Evolutionary conservation across 2,888 invertebrate species (phyloP).

Genomic region (Eudemis profundana): DNA sequence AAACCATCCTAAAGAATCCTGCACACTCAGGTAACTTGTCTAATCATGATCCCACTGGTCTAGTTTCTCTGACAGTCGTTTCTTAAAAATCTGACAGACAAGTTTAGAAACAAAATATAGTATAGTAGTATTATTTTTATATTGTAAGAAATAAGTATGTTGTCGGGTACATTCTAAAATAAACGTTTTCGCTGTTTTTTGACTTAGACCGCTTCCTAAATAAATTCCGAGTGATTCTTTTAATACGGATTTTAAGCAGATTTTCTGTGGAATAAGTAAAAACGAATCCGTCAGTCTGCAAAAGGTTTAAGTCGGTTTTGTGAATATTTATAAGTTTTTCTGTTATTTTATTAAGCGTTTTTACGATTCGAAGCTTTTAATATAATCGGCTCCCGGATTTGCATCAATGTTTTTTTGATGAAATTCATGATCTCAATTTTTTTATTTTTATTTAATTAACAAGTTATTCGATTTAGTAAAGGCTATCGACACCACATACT

Average conservation of each 20-base stretch:
- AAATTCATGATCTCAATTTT: constrained; percentile 13
- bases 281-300: constrained; percentile 83
- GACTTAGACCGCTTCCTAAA: constrained; percentile 62
- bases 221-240: constrained; percentile 85
- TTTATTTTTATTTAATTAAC: not conserved
- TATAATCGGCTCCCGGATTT: constrained; percentile 57
- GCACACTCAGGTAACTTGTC: no score
- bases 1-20: no score
- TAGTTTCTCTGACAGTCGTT: no score
- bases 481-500: not conserved
- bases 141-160: no score
- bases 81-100: no score
- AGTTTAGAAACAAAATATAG: no score
- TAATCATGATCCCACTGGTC: no score
- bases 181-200: constrained; percentile 27
- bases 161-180: no score
- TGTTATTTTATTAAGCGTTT: constrained; percentile 80
- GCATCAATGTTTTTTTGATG: constrained; percentile 36
- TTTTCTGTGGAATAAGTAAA: constrained; percentile 85
- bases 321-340: constrained; percentile 85
- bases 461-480: not conserved
- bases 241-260: constrained; percentile 85
- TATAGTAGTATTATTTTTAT: no score
- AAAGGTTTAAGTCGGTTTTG: constrained; percentile 77
- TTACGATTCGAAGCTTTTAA: constrained; percentile 60